Percentiles rank a stretch among this genome's conserved stretches.
Conservation (phyloP, 2,797 vertebrate species). For the Columba guinea region DNA sequence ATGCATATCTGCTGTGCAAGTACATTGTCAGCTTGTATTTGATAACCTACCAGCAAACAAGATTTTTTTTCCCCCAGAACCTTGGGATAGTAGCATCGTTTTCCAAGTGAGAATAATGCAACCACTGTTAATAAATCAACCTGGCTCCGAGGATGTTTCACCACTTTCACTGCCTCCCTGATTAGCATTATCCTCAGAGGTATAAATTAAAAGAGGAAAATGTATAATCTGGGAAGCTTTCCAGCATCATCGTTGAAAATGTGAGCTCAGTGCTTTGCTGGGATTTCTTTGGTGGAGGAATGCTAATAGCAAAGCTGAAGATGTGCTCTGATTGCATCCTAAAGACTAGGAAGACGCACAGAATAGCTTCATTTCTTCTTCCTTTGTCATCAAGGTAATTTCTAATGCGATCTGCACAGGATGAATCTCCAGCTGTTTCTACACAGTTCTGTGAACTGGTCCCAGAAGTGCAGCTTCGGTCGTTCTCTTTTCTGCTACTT, state of each 20-base stretch:
- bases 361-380: neutral
- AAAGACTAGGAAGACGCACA: neutral
- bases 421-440: neutral
- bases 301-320: constrained; percentile 17
- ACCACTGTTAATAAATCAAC: constrained; percentile 41
- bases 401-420: neutral
- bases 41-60: constrained; percentile 25
- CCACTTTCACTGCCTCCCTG: neutral
- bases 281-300: constrained; percentile 24
- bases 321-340: constrained; percentile 21
- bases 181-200: constrained; percentile 56
- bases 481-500: neutral
- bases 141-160: neutral
- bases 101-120: constrained; percentile 32
- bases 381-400: constrained; percentile 16
- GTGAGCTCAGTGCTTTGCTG: constrained; percentile 28
- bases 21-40: constrained; percentile 43
- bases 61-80: neutral
- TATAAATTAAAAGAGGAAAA: constrained; percentile 64
- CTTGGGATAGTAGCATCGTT: neutral
- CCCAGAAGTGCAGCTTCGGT: neutral
- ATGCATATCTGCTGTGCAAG: constrained; percentile 49
- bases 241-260: constrained; percentile 53
- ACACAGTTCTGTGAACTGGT: neutral
- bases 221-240: constrained; percentile 59